Evolutionary conservation across 2,888 invertebrate genomes (phyloP).

Genomic region (Catocala sponsa): DNA sequence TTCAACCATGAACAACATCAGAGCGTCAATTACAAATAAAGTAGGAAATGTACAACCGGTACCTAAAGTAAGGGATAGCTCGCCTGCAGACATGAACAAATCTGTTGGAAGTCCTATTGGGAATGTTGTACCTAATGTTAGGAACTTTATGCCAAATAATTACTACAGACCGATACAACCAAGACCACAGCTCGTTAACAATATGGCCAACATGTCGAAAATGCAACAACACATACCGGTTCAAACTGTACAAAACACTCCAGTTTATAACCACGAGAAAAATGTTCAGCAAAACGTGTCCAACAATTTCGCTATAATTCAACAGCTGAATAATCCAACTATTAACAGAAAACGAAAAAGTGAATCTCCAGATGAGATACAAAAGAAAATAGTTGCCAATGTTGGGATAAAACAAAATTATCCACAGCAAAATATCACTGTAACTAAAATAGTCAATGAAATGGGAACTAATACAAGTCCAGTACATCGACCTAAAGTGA

Average conservation of each 20-base stretch:
- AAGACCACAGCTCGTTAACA: slow-evolving; percentile 54
- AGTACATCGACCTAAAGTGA: slow-evolving; percentile 51
- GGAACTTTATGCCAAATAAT: slow-evolving; percentile 52
- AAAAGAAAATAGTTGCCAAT: slow-evolving; percentile 57
- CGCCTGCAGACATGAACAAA: slow-evolving; percentile 32
- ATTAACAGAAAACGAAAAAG: slow-evolving; percentile 74
- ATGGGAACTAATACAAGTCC: slow-evolving; percentile 61
- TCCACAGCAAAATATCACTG: slow-evolving; percentile 36
- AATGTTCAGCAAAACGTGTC: background rate
- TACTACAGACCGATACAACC: slow-evolving; percentile 73
- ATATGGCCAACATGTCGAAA: slow-evolving; percentile 28
- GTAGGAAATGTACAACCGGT: slow-evolving; percentile 36
- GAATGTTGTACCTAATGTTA: slow-evolving; percentile 32
- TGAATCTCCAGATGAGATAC: slow-evolving; percentile 75
- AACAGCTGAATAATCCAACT: slow-evolving; percentile 35
- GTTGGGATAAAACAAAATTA: slow-evolving; percentile 7
- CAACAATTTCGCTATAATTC: slow-evolving; percentile 29
- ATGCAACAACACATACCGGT: slow-evolving; percentile 32
- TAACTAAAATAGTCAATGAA: slow-evolving; percentile 55
- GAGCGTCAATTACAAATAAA: slow-evolving; percentile 35
- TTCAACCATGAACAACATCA: slow-evolving; percentile 38
- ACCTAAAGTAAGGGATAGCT: slow-evolving; percentile 32
- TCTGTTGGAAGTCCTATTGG: slow-evolving; percentile 20
- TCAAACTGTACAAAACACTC: slow-evolving; percentile 26
- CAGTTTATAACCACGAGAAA: slow-evolving; percentile 33